Percentiles rank a stretch among this genome's conserved stretches.
phyloP scores from a whole-genome alignment of 2,113 vertebrate species.

The Charadrius vociferus region DNA sequence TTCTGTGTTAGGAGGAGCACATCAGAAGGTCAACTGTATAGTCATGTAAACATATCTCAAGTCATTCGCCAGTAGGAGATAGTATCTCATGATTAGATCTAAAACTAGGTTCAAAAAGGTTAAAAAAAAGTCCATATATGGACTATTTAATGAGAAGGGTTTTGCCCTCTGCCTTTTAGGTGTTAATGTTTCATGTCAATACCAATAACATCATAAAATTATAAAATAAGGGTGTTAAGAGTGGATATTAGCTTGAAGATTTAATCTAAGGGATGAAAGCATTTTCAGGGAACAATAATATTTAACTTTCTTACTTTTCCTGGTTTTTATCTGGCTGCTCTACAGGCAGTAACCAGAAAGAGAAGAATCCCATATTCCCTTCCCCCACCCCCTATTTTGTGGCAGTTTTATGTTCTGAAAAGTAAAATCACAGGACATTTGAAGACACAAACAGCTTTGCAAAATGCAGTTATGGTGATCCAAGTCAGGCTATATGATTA shows the following conservation, averaged over 20 bases:
- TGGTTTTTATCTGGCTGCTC: not conserved
- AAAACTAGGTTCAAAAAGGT: not conserved
- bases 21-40: not conserved
- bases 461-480: not conserved
- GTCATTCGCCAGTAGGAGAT: not conserved
- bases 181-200: not conserved
- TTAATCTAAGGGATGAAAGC: not conserved
- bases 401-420: not conserved
- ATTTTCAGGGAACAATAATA: not conserved
- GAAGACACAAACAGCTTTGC: not conserved
- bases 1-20: not conserved
- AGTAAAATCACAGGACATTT: not conserved
- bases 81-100: not conserved
- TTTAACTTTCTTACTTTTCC: not conserved
- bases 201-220: not conserved
- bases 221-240: not conserved
- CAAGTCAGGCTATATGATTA: not conserved
- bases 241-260: not conserved
- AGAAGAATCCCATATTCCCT: not conserved
- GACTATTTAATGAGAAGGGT: not conserved
- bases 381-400: not conserved
- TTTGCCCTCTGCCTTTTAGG: not conserved
- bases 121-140: not conserved
- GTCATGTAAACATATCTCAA: not conserved
- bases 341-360: not conserved